phyloP scores from a whole-genome alignment of 2,797 vertebrate species.

The Anisognathus igniventris region DNA sequence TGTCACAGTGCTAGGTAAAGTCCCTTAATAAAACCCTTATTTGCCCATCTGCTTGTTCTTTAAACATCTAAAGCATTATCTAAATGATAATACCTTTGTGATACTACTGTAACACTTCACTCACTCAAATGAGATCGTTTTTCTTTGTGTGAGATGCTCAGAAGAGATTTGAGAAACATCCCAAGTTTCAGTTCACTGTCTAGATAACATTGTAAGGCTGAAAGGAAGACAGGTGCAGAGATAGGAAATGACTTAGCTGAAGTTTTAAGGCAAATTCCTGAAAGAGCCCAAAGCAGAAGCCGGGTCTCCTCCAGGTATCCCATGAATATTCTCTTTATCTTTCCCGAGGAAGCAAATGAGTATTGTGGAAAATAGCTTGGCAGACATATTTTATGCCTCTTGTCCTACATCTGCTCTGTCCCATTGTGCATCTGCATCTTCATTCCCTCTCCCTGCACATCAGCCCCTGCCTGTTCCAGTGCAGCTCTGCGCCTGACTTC shows the following conservation, averaged over 20 bases:
- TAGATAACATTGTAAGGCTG: neutral
- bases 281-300: neutral
- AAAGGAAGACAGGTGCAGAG: neutral
- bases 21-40: neutral
- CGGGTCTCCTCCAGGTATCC: neutral
- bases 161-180: neutral
- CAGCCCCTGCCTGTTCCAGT: fast-evolving
- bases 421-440: fast-evolving
- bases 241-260: neutral
- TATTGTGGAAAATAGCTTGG: neutral
- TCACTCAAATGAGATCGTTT: fast-evolving
- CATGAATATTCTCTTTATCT: neutral
- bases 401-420: neutral
- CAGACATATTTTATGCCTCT: neutral
- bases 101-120: neutral
- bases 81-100: neutral
- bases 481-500: neutral
- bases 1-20: neutral
- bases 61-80: neutral
- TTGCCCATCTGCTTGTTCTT: neutral
- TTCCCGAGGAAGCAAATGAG: neutral
- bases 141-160: neutral
- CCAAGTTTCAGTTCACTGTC: neutral
- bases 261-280: neutral
- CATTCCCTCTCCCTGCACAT: fast-evolving